These are phyloP conservation scores for Chunga burmeisteri DNA, from an alignment of 2,113 vertebrate genomes.

Conservation along the genomic window DNA sequence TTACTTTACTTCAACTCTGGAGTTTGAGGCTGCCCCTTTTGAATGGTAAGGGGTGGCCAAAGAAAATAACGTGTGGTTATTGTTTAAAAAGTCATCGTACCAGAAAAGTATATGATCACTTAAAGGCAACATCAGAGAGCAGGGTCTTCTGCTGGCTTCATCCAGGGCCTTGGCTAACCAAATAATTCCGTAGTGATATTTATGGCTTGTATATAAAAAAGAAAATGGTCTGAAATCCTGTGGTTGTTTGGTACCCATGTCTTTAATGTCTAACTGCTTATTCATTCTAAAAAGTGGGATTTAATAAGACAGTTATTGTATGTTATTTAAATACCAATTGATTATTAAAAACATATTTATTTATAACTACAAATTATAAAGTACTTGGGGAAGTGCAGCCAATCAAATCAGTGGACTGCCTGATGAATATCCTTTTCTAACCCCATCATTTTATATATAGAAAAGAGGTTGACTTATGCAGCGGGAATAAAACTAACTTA, in stretches of 20 bases:
- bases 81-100: constrained; percentile 1
- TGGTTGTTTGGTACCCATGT: constrained; percentile 30
- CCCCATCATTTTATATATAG: constrained; percentile 57
- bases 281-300: constrained; percentile 47
- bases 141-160: constrained; percentile 31
- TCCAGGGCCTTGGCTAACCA: constrained; percentile 41
- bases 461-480: constrained; percentile 57
- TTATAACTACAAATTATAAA: constrained; percentile 65
- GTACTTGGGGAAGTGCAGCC: not conserved
- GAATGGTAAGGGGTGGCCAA: not conserved
- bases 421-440: constrained; percentile 44
- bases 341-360: constrained; percentile 65
- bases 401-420: constrained; percentile 10
- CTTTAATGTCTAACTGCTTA: constrained; percentile 56
- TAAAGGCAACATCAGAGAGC: constrained; percentile 27
- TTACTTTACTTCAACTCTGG: not conserved
- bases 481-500: constrained; percentile 58
- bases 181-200: constrained; percentile 56
- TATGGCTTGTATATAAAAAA: constrained; percentile 46
- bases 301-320: constrained; percentile 68
- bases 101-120: constrained; percentile 36
- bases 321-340: constrained; percentile 71
- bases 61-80: constrained; percentile 47
- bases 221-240: constrained; percentile 54
- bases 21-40: not conserved